Conservation (phyloP, 2,888 invertebrate genomes). For the Microctonus aethiopoides region DNA sequence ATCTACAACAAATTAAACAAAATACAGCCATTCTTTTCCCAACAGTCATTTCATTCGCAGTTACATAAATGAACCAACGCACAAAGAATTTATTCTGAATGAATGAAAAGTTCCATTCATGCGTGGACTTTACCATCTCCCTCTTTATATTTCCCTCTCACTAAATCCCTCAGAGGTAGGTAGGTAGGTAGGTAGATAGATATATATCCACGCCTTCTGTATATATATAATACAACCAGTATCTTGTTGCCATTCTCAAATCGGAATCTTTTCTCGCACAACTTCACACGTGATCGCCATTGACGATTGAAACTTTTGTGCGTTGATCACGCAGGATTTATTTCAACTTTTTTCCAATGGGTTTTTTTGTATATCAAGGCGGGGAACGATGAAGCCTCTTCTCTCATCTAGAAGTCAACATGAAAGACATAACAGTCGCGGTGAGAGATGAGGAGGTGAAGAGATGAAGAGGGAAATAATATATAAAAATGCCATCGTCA, state of each 20-base stretch:
- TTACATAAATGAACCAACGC: neutral
- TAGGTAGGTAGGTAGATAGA: too few relatives aligned
- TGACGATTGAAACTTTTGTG: slow-evolving; percentile 48
- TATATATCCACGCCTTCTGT: slow-evolving; percentile 16
- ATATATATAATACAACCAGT: slow-evolving; percentile 26
- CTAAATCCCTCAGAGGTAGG: slow-evolving; percentile 9
- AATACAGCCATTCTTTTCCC: neutral
- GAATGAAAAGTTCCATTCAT: slow-evolving; percentile 59
- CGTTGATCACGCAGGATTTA: slow-evolving; percentile 48
- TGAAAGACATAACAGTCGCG: too few relatives aligned
- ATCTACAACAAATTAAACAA: neutral
- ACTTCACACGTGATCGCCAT: slow-evolving; percentile 57
- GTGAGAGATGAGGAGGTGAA: too few relatives aligned
- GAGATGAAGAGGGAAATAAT: neutral
- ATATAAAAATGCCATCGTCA: neutral
- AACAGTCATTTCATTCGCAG: neutral
- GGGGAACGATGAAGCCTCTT: slow-evolving; percentile 9
- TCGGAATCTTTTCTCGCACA: slow-evolving; percentile 42
- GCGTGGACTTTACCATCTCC: slow-evolving; percentile 35
- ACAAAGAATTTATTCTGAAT: slow-evolving; percentile 35
- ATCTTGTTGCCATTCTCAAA: slow-evolving; percentile 3
- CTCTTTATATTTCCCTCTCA: slow-evolving; percentile 25
- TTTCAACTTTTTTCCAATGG: slow-evolving; percentile 49
- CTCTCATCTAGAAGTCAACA: too few relatives aligned
- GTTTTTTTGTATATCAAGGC: slow-evolving; percentile 33